Percentiles rank a stretch among this genome's conserved stretches.
These are phyloP conservation scores for Streptopelia turtur DNA, from an alignment of 2,797 vertebrate species.

Conservation along the genomic window DNA sequence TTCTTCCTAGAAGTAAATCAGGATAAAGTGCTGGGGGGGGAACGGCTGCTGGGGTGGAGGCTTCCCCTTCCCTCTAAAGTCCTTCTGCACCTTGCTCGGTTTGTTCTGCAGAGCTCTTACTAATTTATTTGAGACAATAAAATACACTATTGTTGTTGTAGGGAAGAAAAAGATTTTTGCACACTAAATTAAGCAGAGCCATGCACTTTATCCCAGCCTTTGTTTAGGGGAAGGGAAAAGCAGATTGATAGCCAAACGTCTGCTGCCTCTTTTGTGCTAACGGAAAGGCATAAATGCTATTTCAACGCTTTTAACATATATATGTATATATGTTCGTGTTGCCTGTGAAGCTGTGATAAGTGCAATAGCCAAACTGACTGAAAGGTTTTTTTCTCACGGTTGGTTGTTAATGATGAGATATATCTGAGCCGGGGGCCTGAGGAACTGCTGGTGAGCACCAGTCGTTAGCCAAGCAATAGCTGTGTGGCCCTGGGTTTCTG, in stretches of 20 bases:
- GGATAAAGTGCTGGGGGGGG: neutral
- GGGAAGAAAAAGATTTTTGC: neutral
- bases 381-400: neutral
- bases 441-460: neutral
- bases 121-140: neutral
- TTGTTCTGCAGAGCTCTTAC: neutral
- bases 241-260: neutral
- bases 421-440: neutral
- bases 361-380: neutral
- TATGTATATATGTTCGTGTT: neutral
- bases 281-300: neutral
- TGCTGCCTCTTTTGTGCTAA: slow-evolving; percentile 24
- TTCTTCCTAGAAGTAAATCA: neutral
- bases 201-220: neutral
- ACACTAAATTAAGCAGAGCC: neutral
- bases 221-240: neutral
- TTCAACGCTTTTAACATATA: neutral
- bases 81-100: rapidly evolving
- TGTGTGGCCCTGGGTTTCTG: neutral
- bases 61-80: neutral
- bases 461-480: neutral
- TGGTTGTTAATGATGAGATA: neutral
- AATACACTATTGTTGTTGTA: neutral
- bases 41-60: rapidly evolving
- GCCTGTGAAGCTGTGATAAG: slow-evolving; percentile 47